Percentiles rank a stretch among this genome's conserved stretches.
Evolutionary conservation across 2,797 vertebrate genomes (phyloP).

Genomic region (Neoniphon sammara): DNA sequence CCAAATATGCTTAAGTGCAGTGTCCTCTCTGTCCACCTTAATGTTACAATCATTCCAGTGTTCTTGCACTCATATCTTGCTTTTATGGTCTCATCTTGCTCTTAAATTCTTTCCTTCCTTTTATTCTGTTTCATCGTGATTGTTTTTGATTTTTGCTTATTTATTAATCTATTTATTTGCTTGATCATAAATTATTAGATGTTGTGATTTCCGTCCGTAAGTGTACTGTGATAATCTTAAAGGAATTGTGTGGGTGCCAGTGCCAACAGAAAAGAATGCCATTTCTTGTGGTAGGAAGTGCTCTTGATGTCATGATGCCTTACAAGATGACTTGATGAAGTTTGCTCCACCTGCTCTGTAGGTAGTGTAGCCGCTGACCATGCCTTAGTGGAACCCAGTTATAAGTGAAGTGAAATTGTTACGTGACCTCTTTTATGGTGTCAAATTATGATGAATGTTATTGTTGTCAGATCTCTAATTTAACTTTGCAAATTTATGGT

Average conservation of each 20-base stretch:
- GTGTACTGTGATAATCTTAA: background rate
- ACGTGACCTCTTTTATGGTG: background rate
- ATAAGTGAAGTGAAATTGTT: slow-evolving; percentile 5
- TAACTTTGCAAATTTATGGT: background rate
- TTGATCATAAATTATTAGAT: slow-evolving; percentile 16
- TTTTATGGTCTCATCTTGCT: background rate
- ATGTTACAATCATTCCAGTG: slow-evolving; percentile 12
- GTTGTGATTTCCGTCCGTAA: background rate
- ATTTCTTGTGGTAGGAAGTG: slow-evolving; percentile 12
- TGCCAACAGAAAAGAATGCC: background rate
- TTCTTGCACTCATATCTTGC: background rate
- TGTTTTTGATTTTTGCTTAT: slow-evolving; percentile 26
- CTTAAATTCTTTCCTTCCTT: background rate
- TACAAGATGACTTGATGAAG: slow-evolving; percentile 26
- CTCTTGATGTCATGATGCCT: slow-evolving; percentile 37
- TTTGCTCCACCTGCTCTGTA: slow-evolving; percentile 5
- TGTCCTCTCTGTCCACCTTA: background rate
- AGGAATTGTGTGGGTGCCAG: slow-evolving; percentile 1
- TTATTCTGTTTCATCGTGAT: background rate
- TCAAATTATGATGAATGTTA: slow-evolving; percentile 6
- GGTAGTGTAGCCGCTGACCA: slow-evolving; percentile 2
- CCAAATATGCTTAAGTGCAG: no score
- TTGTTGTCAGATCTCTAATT: background rate
- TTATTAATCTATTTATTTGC: slow-evolving; percentile 62
- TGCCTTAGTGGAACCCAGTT: slow-evolving; percentile 30